These are phyloP conservation scores for Otolemur crassicaudatus DNA, from an alignment of 2,797 vertebrate genomes.

Conservation along the genomic window DNA sequence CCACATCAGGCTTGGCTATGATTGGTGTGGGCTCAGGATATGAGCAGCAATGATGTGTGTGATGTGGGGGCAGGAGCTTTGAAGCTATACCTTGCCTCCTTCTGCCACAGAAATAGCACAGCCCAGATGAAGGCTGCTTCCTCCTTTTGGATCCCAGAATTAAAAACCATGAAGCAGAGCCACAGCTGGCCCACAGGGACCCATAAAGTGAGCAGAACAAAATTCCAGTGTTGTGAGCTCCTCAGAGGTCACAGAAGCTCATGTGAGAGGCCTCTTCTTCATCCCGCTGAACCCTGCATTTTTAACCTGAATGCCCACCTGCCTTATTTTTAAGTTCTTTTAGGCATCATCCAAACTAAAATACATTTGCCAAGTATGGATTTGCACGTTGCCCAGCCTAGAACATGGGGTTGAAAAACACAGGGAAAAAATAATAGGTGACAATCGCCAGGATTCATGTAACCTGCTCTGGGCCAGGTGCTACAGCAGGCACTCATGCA, in stretches of 20 bases:
- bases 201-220: neutral
- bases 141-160: neutral
- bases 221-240: neutral
- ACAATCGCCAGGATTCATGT: neutral
- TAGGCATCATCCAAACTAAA: neutral
- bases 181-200: neutral
- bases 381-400: neutral
- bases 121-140: neutral
- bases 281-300: neutral
- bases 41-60: neutral
- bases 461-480: neutral
- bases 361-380: neutral
- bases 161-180: neutral
- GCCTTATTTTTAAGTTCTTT: neutral
- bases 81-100: neutral
- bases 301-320: neutral
- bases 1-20: neutral
- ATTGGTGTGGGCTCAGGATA: neutral
- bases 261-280: neutral
- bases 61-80: neutral
- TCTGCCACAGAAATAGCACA: neutral
- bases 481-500: neutral
- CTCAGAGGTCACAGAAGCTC: neutral
- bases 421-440: neutral
- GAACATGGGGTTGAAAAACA: neutral